Conservation (phyloP, 1,140 invertebrate genomes). For the Uloborus diversus region DNA sequence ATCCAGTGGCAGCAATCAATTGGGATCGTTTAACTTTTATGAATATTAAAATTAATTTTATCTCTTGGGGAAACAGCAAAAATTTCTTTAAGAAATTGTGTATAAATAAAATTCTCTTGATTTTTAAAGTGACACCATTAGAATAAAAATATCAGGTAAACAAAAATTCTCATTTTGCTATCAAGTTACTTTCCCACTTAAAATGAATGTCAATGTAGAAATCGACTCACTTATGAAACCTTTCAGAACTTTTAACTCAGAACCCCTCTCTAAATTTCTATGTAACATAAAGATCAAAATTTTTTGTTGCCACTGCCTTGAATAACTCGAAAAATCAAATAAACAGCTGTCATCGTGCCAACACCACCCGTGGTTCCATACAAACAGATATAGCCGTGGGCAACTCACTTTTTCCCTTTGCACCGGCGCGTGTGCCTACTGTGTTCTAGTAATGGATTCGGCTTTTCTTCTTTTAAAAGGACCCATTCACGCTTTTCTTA, state of each 20-base stretch:
- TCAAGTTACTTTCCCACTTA: no score
- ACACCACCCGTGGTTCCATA: slow-evolving; percentile 19
- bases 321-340: slow-evolving; percentile 35
- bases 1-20: no score
- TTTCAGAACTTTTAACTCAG: neutral
- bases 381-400: slow-evolving; percentile 40
- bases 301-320: slow-evolving; percentile 7
- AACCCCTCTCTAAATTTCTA: slow-evolving; percentile 20
- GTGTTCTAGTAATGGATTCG: slow-evolving; percentile 50
- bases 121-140: no score
- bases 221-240: slow-evolving; percentile 41
- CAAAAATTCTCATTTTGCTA: no score
- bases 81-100: no score
- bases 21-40: no score
- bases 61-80: no score
- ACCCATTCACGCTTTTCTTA: slow-evolving; percentile 54
- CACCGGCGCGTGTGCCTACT: slow-evolving; percentile 13
- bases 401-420: slow-evolving; percentile 29
- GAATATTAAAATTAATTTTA: no score
- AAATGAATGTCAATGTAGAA: no score
- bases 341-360: slow-evolving; percentile 38
- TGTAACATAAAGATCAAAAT: slow-evolving; percentile 35
- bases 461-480: slow-evolving; percentile 38
- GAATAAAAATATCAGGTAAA: no score
- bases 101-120: no score